Percentiles rank a stretch among this genome's conserved stretches.
Conservation (phyloP, 2,797 vertebrate genomes). For the Sebastes kiyomatsui region DNA sequence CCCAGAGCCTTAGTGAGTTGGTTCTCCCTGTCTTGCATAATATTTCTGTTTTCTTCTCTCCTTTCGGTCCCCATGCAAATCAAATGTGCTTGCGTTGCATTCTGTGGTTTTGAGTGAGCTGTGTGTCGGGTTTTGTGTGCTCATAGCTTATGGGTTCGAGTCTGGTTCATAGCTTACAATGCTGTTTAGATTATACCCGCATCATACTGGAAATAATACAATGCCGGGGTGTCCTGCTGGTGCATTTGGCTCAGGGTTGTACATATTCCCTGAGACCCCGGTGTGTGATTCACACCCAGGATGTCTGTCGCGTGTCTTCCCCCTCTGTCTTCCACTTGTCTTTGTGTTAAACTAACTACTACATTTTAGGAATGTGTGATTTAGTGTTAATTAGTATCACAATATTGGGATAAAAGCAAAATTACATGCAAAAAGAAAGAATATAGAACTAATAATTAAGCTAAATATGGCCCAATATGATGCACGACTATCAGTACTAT, state of each 20-base stretch:
- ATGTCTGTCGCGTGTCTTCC: background rate
- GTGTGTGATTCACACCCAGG: slow-evolving; percentile 16
- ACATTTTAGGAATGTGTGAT: background rate
- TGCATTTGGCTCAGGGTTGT: slow-evolving; percentile 9
- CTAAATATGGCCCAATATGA: background rate
- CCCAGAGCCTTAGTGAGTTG: background rate
- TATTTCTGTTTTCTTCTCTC: background rate
- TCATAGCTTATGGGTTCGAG: slow-evolving; percentile 4
- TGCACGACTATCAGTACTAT: too few relatives aligned
- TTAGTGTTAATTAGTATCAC: background rate
- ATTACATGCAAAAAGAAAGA: background rate
- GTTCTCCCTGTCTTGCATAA: background rate
- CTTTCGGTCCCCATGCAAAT: background rate
- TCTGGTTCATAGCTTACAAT: slow-evolving; percentile 23
- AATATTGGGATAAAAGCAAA: background rate
- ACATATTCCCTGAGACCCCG: background rate
- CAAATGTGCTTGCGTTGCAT: slow-evolving; percentile 14
- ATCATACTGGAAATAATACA: slow-evolving; percentile 16
- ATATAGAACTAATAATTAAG: background rate
- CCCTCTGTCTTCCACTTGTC: background rate
- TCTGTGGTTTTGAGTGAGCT: background rate
- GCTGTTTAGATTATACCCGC: slow-evolving; percentile 1
- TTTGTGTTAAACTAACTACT: background rate
- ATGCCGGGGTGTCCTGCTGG: background rate
- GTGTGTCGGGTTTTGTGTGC: background rate